These are phyloP conservation scores for Helogale parvula DNA, from an alignment of 2,113 vertebrate genomes.

Conservation along the genomic window DNA sequence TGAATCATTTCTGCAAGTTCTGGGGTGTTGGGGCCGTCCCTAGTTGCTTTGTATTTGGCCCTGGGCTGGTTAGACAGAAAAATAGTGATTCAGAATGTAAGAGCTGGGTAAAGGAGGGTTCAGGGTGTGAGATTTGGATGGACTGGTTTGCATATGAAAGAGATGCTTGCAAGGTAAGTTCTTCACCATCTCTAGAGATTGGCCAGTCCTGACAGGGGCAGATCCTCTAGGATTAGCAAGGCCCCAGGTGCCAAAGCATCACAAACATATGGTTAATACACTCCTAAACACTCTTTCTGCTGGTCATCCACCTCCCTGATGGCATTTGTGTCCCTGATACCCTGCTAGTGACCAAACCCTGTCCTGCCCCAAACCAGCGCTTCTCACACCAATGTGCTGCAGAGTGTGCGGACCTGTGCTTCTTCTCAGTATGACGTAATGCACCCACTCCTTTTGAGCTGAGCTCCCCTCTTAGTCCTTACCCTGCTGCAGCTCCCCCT, in stretches of 20 bases:
- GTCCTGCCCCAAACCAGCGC: neutral
- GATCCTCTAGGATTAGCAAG: neutral
- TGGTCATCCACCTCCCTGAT: accelerated
- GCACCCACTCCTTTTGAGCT: too few relatives aligned
- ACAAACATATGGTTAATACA: neutral
- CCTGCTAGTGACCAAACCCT: neutral
- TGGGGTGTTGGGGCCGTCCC: too few relatives aligned
- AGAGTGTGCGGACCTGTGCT: neutral
- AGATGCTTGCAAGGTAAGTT: neutral
- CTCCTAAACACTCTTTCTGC: neutral
- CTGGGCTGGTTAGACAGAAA: neutral
- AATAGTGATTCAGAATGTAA: neutral
- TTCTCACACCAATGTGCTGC: neutral
- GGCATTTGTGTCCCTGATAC: neutral
- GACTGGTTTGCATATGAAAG: neutral
- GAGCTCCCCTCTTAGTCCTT: neutral
- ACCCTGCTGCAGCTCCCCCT: neutral
- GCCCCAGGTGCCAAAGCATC: neutral
- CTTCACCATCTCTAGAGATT: neutral
- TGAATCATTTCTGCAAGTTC: neutral
- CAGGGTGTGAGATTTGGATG: neutral
- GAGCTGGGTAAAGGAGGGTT: neutral
- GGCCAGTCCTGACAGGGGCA: neutral
- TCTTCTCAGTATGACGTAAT: neutral
- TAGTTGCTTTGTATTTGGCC: too few relatives aligned